Conservation (phyloP, 2,113 vertebrate species). For the Plestiodon gilberti region DNA sequence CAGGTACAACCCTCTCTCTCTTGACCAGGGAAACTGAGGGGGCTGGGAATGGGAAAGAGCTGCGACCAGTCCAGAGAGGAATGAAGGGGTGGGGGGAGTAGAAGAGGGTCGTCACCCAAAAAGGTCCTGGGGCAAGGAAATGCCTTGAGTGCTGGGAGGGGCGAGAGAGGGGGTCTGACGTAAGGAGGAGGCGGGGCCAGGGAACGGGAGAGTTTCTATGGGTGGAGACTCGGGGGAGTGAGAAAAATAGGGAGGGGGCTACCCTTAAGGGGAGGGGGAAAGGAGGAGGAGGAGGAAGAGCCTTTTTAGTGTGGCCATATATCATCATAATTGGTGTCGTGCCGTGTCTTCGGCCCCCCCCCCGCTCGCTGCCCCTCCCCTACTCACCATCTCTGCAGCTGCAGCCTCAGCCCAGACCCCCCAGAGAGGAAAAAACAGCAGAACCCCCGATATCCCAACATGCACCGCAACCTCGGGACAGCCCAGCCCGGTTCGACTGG, state of each 20-base stretch:
- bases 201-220: too few species aligned
- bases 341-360: not conserved
- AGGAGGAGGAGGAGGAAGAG: not conserved
- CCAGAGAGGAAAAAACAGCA: constrained; percentile 31
- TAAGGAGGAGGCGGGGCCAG: not conserved
- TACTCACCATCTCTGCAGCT: constrained; percentile 26
- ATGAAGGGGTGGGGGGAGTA: not conserved
- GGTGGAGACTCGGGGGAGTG: not conserved
- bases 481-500: not conserved
- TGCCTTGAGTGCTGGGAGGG: not conserved
- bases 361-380: not conserved
- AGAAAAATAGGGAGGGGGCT: not conserved
- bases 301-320: not conserved
- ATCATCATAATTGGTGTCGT: too few species aligned
- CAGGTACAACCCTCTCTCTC: not conserved
- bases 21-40: not conserved
- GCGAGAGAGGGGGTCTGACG: not conserved
- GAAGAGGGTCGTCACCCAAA: not conserved
- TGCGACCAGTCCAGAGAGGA: not conserved
- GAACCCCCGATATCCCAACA: constrained; percentile 20
- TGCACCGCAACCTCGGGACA: constrained; percentile 15
- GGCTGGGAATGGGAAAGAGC: not conserved
- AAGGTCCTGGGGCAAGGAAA: not conserved
- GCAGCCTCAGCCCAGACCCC: constrained; percentile 22
- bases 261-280: not conserved